Evolutionary conservation across 2,888 invertebrate genomes (phyloP), one percentile per base, ranked within the genome.

Genomic region (Myathropa florea): DNA sequence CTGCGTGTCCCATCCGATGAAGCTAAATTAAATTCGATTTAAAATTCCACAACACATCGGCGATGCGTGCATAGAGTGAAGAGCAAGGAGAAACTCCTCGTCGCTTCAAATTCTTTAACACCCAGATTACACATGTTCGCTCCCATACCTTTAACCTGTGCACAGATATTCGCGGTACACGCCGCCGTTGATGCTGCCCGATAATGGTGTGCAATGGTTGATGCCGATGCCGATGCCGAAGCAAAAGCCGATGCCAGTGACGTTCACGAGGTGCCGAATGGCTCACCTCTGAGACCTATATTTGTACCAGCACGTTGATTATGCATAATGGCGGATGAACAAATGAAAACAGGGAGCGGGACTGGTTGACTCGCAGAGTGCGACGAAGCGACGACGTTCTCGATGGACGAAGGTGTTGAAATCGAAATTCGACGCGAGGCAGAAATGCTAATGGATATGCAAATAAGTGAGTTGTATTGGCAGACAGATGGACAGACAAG

Each of bases 61-160:
- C 57, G 75, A 70, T 78, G 73, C 77, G 55, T 75, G 78, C 73
- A n/a, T 14, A 55, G 36, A 75, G 21, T 30, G 30, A 18, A 59
- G 78, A 18, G 18, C 46, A 7, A 18, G 46, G 46, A 46, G 18
- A n/a, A n/a, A 81, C 73, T 81, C 72, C 61, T 78, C 61, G 68
- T 46, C 46, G 78, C 68, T 83, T 83, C 36, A 79, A 82, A 86
- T 83, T 86, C 86, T 61, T 83, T 86, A 83, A 86, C 86, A 86
- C 86, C 86, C 86, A 82, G 86, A 86, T 86, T 86, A 86, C 86
- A 86, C 82, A 79, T 86, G 86, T 86, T 86, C 86, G 70, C 86
- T 86, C 83, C 78, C 86, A 86, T 86, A 86, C 82, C 86, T 83
- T 86, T 86, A 86, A 86, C 86, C 86, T 82, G 82, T 78, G 78